These are phyloP conservation scores for Mythimna impura DNA, from an alignment of 2,888 invertebrate species.

Conservation along the genomic window DNA sequence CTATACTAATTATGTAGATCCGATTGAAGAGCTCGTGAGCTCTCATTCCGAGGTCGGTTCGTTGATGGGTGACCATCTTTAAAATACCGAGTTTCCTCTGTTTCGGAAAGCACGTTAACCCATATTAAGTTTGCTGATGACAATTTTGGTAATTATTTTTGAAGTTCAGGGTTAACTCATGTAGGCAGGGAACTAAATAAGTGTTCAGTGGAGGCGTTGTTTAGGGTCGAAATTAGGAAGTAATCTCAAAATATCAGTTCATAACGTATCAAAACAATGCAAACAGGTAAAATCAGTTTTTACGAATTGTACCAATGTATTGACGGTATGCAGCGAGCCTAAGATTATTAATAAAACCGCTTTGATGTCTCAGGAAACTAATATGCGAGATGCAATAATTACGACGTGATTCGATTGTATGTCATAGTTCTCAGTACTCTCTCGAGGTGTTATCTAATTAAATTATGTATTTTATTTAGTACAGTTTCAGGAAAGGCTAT, in stretches of 20 bases:
- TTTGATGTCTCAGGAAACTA: conserved; percentile 66
- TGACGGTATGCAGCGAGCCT: conserved; percentile 60
- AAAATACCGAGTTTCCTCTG: too few species aligned
- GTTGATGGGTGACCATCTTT: too few species aligned
- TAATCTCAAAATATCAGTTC: background rate
- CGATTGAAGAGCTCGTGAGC: too few species aligned
- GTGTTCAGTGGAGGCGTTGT: background rate
- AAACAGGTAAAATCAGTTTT: too few species aligned
- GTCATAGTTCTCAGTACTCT: conserved; percentile 34
- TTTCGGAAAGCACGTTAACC: too few species aligned
- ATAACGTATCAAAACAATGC: background rate
- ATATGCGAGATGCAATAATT: conserved; percentile 60
- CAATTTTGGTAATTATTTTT: background rate
- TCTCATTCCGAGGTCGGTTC: too few species aligned
- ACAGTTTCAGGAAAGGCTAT: conserved; percentile 32
- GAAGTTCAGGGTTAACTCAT: background rate
- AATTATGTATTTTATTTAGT: background rate
- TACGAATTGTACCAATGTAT: conserved; percentile 2
- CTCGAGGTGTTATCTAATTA: background rate
- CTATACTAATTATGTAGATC: background rate
- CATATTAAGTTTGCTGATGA: background rate
- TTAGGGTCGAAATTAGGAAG: background rate
- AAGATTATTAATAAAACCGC: conserved; percentile 66
- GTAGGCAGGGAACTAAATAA: background rate
- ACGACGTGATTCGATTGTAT: conserved; percentile 43